Percentiles rank a stretch among this genome's conserved stretches.
Evolutionary conservation across 2,888 invertebrate species (phyloP).

Genomic region (Fragum whitleyi): DNA sequence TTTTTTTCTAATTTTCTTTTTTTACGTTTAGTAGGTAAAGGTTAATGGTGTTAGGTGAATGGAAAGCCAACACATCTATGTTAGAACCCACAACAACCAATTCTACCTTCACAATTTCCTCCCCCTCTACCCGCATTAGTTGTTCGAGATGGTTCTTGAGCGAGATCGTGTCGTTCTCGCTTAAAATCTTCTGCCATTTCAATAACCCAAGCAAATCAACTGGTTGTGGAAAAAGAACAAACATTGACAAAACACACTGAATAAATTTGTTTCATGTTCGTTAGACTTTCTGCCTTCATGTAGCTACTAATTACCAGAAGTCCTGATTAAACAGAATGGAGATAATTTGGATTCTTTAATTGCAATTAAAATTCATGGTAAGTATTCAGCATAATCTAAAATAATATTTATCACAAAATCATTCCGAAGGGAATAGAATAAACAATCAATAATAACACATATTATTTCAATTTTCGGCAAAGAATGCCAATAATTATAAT

Average conservation of each 20-base stretch:
- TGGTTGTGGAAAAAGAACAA: conserved; percentile 82
- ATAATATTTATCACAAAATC: too few relatives aligned
- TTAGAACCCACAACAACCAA: conserved; percentile 20
- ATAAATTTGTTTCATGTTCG: not conserved
- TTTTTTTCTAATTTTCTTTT: too few relatives aligned
- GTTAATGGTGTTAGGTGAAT: not conserved
- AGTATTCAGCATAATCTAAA: too few relatives aligned
- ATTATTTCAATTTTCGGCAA: too few relatives aligned
- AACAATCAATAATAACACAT: too few relatives aligned
- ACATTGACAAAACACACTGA: conserved; percentile 9
- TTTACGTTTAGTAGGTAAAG: not conserved
- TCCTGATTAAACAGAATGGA: too few relatives aligned
- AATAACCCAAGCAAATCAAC: conserved; percentile 95
- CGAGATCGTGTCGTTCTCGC: conserved; percentile 88
- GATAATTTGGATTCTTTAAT: too few relatives aligned
- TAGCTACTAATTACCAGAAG: too few relatives aligned
- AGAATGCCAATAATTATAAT: too few relatives aligned
- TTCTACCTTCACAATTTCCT: conserved; percentile 94
- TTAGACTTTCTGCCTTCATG: too few relatives aligned
- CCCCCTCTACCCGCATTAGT: conserved; percentile 93
- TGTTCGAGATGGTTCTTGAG: conserved; percentile 91
- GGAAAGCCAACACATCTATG: not conserved
- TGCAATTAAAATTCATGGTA: too few relatives aligned
- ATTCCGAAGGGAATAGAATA: too few relatives aligned
- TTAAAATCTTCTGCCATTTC: conserved; percentile 91